phyloP scores from a whole-genome alignment of 2,797 vertebrate genomes.

The Chelon auratus region DNA sequence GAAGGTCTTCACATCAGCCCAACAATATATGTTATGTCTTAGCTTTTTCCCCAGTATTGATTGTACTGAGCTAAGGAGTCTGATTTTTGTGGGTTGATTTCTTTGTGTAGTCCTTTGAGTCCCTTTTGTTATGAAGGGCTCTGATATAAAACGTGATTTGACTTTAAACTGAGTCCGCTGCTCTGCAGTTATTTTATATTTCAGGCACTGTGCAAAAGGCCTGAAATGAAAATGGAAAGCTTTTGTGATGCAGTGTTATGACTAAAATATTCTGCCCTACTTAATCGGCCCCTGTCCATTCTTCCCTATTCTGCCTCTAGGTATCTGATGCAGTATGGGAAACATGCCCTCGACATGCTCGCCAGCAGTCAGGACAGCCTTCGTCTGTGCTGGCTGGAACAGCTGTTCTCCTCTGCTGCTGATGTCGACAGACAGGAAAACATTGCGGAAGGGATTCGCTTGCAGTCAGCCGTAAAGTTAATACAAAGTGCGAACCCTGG shows the following conservation, averaged over 20 bases:
- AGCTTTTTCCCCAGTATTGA: slow-evolving; percentile 11
- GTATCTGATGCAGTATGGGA: slow-evolving; percentile 88
- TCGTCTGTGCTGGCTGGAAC: slow-evolving; percentile 91
- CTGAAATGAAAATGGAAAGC: slow-evolving; percentile 14
- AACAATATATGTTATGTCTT: neutral
- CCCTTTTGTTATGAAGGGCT: slow-evolving; percentile 5
- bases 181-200: slow-evolving; percentile 21
- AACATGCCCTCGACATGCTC: slow-evolving; percentile 93
- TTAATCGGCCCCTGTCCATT: neutral
- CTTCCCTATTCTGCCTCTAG: slow-evolving; percentile 48
- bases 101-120: slow-evolving; percentile 21
- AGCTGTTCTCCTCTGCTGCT: slow-evolving; percentile 88
- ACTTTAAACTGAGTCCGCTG: slow-evolving; percentile 13
- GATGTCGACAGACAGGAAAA: slow-evolving; percentile 64
- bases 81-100: slow-evolving; percentile 1
- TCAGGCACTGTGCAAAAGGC: neutral
- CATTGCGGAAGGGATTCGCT: slow-evolving; percentile 81
- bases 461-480: slow-evolving; percentile 87
- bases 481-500: slow-evolving; percentile 91
- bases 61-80: slow-evolving; percentile 9
- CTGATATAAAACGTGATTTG: slow-evolving; percentile 10
- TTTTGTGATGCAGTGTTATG: neutral
- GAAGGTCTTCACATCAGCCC: neutral
- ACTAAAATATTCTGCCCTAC: neutral
- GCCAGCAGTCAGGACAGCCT: slow-evolving; percentile 94